Evolutionary conservation across 2,888 invertebrate species (phyloP).

Genomic region (Amiota minor): DNA sequence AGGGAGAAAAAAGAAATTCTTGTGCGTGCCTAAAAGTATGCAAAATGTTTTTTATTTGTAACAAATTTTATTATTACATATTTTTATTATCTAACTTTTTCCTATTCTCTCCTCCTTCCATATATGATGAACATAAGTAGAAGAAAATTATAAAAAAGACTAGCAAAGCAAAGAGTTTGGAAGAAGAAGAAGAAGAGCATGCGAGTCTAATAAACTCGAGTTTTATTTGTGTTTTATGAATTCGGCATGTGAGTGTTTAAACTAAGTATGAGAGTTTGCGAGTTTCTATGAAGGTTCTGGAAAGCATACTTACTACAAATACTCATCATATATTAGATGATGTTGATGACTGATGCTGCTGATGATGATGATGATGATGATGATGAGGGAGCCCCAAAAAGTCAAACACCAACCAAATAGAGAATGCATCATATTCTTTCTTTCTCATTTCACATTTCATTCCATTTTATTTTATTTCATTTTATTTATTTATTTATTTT

Average conservation of each 20-base stretch:
- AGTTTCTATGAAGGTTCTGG: neutral
- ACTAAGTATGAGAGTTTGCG: slow-evolving; percentile 13
- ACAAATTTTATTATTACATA: neutral
- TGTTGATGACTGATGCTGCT: neutral
- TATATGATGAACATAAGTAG: neutral
- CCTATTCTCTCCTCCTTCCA: neutral
- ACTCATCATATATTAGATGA: too few species aligned
- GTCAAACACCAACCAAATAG: slow-evolving; percentile 32
- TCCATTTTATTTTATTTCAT: slow-evolving; percentile 29
- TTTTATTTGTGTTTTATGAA: slow-evolving; percentile 30
- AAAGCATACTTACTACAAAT: neutral
- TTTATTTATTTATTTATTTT: neutral
- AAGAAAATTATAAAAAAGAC: slow-evolving; percentile 17
- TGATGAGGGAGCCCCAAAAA: slow-evolving; percentile 31
- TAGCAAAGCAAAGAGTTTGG: neutral
- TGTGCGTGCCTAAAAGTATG: neutral
- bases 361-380: slow-evolving; percentile 1
- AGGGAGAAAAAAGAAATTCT: neutral
- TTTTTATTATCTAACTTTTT: neutral
- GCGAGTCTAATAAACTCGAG: slow-evolving; percentile 31
- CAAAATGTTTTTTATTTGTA: neutral
- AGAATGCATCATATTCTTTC: slow-evolving; percentile 7
- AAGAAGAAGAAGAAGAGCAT: too few species aligned
- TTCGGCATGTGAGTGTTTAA: neutral
- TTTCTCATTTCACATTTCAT: slow-evolving; percentile 24